These are phyloP conservation scores for Pantherophis guttatus DNA, from an alignment of 2,113 vertebrate genomes.

Conservation along the genomic window DNA sequence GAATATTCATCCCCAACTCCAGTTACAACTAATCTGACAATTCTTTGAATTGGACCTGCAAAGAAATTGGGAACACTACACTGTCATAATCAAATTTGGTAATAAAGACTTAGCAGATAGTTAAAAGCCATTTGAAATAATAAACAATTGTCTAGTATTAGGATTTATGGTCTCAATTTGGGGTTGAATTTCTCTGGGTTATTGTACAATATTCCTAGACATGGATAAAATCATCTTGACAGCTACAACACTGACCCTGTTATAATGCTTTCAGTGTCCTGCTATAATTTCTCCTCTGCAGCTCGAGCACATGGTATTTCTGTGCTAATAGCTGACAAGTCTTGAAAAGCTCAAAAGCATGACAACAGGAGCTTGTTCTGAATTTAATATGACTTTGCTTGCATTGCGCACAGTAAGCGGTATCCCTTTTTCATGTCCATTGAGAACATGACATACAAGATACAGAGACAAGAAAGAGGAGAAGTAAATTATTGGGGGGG, in stretches of 20 bases:
- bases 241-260: constrained; percentile 2
- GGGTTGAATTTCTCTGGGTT: constrained; percentile 11
- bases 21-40: not conserved
- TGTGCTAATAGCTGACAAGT: constrained; percentile 3
- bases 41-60: not conserved
- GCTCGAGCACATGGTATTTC: not conserved
- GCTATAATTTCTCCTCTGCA: constrained; percentile 26
- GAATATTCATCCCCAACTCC: not conserved
- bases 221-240: constrained; percentile 2
- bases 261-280: constrained; percentile 6
- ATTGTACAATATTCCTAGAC: not conserved
- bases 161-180: not conserved
- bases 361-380: not conserved
- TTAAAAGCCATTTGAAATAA: not conserved
- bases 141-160: not conserved
- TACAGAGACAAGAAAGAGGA: not conserved
- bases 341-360: not conserved
- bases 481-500: not conserved
- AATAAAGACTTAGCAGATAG: not conserved
- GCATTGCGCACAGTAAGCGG: not conserved
- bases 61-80: not conserved
- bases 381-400: not conserved
- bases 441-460: not conserved
- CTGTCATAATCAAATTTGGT: not conserved
- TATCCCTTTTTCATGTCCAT: not conserved